Evolutionary conservation across 2,888 invertebrate species (phyloP).

Genomic region (Rugalucina vietnamica): DNA sequence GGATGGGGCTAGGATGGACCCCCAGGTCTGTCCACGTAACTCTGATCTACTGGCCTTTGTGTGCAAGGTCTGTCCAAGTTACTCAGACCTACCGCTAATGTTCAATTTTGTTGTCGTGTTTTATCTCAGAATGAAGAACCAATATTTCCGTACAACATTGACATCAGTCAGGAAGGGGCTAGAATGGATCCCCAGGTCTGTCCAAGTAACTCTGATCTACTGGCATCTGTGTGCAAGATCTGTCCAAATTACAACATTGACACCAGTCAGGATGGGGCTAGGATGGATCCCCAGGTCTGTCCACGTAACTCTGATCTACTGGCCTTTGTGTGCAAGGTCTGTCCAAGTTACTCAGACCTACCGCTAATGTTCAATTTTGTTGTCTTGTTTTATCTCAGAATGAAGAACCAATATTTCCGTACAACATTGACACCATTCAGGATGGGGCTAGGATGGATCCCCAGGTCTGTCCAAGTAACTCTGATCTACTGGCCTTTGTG

Average conservation of each 20-base stretch:
- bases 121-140: conserved; percentile 76
- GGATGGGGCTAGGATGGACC: conserved; percentile 86
- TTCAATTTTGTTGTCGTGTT: background rate
- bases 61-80: too few relatives aligned
- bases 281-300: conserved; percentile 91
- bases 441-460: conserved; percentile 87
- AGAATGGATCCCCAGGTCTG: conserved; percentile 92
- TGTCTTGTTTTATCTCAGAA: conserved; percentile 68
- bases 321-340: too few relatives aligned
- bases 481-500: conserved; percentile 94
- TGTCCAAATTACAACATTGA: conserved; percentile 81
- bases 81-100: too few relatives aligned
- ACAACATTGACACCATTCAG: conserved; percentile 81
- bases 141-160: conserved; percentile 82
- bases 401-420: conserved; percentile 81
- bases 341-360: too few relatives aligned
- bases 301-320: conserved; percentile 92
- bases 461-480: conserved; percentile 92
- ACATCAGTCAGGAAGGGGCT: conserved; percentile 79
- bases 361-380: too few relatives aligned
- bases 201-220: conserved; percentile 91
- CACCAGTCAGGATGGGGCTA: conserved; percentile 77
- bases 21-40: conserved; percentile 92
- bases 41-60: conserved; percentile 94
- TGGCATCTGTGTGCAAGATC: conserved; percentile 95